phyloP scores from a whole-genome alignment of 2,888 invertebrate species.

The Rhamnusium bicolor region DNA sequence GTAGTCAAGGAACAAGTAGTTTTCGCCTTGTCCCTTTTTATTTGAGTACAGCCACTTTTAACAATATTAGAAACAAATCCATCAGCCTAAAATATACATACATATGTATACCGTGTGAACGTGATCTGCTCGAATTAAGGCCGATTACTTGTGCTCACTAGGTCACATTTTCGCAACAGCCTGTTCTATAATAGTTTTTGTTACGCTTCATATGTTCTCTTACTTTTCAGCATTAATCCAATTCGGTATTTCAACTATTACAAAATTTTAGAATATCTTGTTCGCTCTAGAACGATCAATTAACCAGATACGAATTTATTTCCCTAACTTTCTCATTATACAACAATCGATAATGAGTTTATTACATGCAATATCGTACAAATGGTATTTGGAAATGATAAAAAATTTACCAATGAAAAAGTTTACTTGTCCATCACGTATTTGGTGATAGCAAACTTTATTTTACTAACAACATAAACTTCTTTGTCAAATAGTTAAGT shows the following conservation, averaged over 20 bases:
- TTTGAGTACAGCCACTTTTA: no score
- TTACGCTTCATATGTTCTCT: constrained; percentile 21
- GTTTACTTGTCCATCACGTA: no score
- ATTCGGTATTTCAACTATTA: not conserved
- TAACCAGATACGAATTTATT: not conserved
- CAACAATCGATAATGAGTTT: not conserved
- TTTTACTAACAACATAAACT: no score
- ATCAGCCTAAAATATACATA: not conserved
- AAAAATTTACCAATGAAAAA: not conserved
- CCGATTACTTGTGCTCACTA: constrained; percentile 20
- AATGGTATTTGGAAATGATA: not conserved
- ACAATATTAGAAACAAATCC: no score
- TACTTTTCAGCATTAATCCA: constrained; percentile 6
- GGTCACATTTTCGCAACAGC: constrained; percentile 36
- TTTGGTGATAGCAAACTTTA: no score
- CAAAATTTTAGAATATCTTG: constrained; percentile 2
- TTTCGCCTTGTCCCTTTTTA: no score
- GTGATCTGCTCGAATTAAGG: constrained; percentile 31
- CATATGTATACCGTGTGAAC: constrained; percentile 22
- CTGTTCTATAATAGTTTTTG: constrained; percentile 21
- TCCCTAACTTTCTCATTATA: constrained; percentile 7
- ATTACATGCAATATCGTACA: not conserved
- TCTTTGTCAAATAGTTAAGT: no score
- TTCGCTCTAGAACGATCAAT: not conserved
- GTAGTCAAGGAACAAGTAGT: no score